These are phyloP conservation scores for Pectinophora gossypiella DNA, from an alignment of 1,140 invertebrate genomes.

Conservation along the genomic window DNA sequence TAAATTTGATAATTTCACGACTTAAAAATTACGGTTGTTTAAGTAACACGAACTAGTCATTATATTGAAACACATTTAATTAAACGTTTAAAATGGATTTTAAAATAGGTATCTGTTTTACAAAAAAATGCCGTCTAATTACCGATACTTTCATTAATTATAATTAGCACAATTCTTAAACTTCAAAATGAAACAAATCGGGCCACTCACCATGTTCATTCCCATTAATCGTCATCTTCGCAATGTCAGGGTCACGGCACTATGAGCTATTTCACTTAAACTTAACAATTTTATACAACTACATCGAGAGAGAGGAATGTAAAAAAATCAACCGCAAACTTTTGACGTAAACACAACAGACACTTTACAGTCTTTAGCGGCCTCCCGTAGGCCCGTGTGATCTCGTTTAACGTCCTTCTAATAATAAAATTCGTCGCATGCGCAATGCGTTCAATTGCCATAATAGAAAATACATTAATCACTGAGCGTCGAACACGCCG, in stretches of 20 bases:
- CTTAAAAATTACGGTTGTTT: no score
- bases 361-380: conserved; percentile 11
- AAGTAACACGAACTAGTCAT: no score
- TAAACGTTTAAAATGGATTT: no score
- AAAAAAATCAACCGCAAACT: conserved; percentile 11
- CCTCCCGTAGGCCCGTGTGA: conserved; percentile 28
- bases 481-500: conserved; percentile 32
- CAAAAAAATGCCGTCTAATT: no score
- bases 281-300: neutral
- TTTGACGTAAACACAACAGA: conserved; percentile 9
- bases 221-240: neutral
- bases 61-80: no score
- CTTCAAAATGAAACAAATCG: no score
- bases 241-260: neutral
- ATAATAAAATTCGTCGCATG: conserved; percentile 59
- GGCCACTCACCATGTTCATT: neutral
- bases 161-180: no score
- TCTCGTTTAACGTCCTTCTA: conserved; percentile 43
- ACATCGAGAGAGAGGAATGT: neutral
- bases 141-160: no score
- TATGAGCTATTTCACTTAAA: neutral
- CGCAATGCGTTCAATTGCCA: conserved; percentile 54
- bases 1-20: no score
- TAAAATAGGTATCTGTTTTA: no score
- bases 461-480: conserved; percentile 65